Percentiles rank a stretch among this genome's conserved stretches.
Conservation (phyloP, 2,888 invertebrate genomes). For the Melanchra persicariae region DNA sequence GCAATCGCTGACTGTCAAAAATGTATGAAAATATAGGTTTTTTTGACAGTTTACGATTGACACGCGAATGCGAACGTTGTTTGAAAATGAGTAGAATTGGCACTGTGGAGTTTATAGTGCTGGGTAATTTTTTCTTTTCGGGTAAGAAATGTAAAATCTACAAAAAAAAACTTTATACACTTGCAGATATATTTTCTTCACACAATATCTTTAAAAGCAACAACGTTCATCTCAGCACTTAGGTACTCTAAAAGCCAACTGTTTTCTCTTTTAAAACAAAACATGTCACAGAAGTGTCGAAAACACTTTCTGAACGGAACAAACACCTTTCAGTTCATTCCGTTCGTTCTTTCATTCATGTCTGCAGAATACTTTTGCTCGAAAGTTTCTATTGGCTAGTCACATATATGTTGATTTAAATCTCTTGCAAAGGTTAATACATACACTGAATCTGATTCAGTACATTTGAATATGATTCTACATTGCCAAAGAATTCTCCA, state of each 20-base stretch:
- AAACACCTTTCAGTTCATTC: slow-evolving; percentile 35
- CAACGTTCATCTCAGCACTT: slow-evolving; percentile 2
- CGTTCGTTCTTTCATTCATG: slow-evolving; percentile 17
- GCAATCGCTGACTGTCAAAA: too few species aligned
- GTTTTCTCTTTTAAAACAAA: slow-evolving; percentile 22
- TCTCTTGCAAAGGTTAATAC: too few species aligned
- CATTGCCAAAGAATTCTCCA: neutral
- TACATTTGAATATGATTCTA: neutral
- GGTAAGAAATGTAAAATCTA: too few species aligned
- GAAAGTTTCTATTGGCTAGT: neutral
- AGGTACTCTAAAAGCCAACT: slow-evolving; percentile 26
- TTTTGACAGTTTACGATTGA: too few species aligned
- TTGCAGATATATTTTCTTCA: neutral
- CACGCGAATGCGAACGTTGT: too few species aligned
- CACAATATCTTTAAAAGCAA: slow-evolving; percentile 7
- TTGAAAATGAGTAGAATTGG: too few species aligned
- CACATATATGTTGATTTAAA: too few species aligned
- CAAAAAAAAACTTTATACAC: too few species aligned
- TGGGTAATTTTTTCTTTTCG: too few species aligned
- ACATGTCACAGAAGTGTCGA: slow-evolving; percentile 26
- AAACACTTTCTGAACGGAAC: slow-evolving; percentile 30
- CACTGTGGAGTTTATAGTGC: too few species aligned
- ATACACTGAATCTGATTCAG: too few species aligned
- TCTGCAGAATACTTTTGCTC: neutral
- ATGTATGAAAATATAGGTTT: too few species aligned